phyloP scores from a whole-genome alignment of 2,797 vertebrate genomes.

The Remorina albescens region DNA sequence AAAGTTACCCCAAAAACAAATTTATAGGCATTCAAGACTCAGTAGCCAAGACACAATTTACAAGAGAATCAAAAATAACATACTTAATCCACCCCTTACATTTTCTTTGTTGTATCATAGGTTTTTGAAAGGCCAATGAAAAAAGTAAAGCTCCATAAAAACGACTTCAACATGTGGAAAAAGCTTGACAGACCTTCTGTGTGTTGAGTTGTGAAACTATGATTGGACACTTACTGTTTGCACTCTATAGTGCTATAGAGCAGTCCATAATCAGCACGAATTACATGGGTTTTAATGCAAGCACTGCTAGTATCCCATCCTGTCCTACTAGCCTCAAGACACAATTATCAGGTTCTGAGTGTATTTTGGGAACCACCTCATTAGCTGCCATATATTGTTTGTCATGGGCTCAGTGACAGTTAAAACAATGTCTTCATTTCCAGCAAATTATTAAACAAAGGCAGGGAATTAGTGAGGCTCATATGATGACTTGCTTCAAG shows the following conservation, averaged over 20 bases:
- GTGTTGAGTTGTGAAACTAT: not conserved
- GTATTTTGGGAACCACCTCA: slow-evolving; percentile 55
- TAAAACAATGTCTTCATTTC: slow-evolving; percentile 51
- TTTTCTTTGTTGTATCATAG: not conserved
- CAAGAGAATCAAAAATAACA: not conserved
- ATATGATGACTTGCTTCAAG: slow-evolving; percentile 20
- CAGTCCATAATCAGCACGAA: slow-evolving; percentile 21
- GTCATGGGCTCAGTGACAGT: slow-evolving; percentile 51
- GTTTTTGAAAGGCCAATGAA: not conserved
- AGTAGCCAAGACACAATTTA: not conserved
- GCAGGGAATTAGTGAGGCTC: slow-evolving; percentile 44
- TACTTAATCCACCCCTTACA: not conserved
- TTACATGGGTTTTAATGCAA: slow-evolving; percentile 11
- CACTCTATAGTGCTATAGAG: slow-evolving; percentile 7
- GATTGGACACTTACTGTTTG: not conserved
- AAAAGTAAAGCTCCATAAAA: not conserved
- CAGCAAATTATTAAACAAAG: slow-evolving; percentile 53
- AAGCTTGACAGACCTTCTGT: not conserved
- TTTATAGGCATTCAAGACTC: not conserved
- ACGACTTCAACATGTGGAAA: no score
- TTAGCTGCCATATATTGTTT: slow-evolving; percentile 63
- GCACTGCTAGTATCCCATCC: not conserved
- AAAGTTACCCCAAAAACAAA: no score
- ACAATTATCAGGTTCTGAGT: slow-evolving; percentile 46
- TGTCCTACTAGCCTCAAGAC: slow-evolving; percentile 34